A percentile compares a stretch with the other conserved stretches of the same genome.
These are phyloP conservation scores for Lagothrix lagotricha DNA, from an alignment of 2,797 vertebrate genomes.

Conservation along the genomic window DNA sequence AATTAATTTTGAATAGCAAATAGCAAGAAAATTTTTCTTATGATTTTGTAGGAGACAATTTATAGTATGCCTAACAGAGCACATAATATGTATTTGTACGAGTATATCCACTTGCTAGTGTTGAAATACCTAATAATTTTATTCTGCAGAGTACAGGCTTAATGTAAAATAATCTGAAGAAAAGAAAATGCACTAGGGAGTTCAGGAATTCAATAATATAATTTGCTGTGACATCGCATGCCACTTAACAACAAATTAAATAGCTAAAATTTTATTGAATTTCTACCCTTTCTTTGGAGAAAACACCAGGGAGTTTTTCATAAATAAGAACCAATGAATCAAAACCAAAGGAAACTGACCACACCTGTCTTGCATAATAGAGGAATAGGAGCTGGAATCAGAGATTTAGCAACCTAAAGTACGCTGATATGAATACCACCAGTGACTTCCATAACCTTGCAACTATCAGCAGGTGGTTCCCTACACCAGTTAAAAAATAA, in stretches of 20 bases:
- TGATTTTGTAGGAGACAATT: neutral
- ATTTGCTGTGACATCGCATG: neutral
- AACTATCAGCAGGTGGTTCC: neutral
- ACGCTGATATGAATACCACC: neutral
- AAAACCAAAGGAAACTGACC: neutral
- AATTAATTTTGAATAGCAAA: neutral
- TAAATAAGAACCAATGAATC: slow-evolving; percentile 4
- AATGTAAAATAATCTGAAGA: neutral
- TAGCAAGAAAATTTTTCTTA: neutral
- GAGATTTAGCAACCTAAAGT: neutral
- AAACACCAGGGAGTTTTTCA: slow-evolving; percentile 8
- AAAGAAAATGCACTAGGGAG: slow-evolving; percentile 4
- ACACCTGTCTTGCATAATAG: neutral
- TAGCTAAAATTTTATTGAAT: neutral
- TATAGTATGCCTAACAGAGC: neutral
- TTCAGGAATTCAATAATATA: slow-evolving; percentile 17
- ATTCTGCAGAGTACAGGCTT: neutral
- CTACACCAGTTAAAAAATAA: neutral
- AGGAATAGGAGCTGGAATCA: neutral
- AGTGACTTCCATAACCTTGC: neutral
- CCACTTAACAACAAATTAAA: slow-evolving; percentile 27
- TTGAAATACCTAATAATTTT: neutral
- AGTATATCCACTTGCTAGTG: neutral
- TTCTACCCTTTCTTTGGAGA: neutral
- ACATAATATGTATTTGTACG: neutral